These are phyloP conservation scores for Colossoma macropomum DNA, from an alignment of 2,113 vertebrate genomes.

Conservation along the genomic window DNA sequence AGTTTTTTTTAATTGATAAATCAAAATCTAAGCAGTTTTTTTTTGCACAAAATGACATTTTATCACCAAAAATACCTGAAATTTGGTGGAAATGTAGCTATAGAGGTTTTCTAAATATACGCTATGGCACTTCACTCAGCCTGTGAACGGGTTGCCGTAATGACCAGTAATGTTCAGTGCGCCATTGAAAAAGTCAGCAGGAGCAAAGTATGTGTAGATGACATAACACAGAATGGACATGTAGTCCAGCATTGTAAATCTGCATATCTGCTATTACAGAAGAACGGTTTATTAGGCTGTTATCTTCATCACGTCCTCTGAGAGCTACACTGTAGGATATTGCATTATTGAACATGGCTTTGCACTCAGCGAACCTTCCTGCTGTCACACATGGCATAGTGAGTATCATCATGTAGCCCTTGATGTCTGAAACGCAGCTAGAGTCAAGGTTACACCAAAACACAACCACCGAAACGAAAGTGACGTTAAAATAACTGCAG, in stretches of 20 bases:
- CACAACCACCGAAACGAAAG: not conserved
- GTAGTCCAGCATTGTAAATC: not conserved
- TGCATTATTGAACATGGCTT: slow-evolving; percentile 21
- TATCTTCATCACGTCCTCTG: not conserved
- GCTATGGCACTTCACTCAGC: slow-evolving; percentile 1
- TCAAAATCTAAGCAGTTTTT: no score
- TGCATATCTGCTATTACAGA: slow-evolving; percentile 1
- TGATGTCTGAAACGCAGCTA: slow-evolving; percentile 4
- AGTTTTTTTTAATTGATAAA: no score
- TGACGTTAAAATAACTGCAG: not conserved
- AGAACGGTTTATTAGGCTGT: not conserved
- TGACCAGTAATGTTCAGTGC: not conserved
- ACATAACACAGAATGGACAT: not conserved
- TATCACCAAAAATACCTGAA: no score
- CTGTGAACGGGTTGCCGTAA: not conserved
- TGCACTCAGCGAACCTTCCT: not conserved
- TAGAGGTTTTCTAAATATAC: not conserved
- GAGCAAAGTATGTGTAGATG: not conserved
- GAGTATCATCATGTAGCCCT: slow-evolving; percentile 38
- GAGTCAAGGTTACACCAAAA: not conserved
- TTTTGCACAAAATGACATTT: no score
- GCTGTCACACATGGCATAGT: slow-evolving; percentile 8
- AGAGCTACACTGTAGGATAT: slow-evolving; percentile 27
- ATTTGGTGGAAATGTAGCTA: no score
- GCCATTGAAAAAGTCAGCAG: not conserved